These are phyloP conservation scores for Rhopalosiphum maidis DNA, from an alignment of 1,140 invertebrate species.

Conservation along the genomic window DNA sequence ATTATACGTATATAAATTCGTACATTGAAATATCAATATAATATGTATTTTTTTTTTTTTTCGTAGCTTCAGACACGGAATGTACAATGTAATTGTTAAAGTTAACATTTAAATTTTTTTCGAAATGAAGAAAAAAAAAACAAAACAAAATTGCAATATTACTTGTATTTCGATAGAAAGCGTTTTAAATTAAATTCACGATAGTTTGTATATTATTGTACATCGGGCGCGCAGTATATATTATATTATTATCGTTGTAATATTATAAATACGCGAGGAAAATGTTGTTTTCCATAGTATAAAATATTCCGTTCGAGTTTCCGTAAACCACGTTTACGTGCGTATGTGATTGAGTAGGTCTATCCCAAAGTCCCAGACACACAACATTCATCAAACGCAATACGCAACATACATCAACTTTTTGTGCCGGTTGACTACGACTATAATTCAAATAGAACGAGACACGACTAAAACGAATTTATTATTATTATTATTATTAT, in stretches of 20 bases:
- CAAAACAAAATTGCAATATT: neutral
- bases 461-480: neutral
- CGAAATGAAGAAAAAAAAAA: neutral
- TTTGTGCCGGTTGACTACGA: neutral
- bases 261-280: conserved; percentile 2
- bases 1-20: neutral
- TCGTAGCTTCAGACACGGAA: neutral
- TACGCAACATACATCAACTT: neutral
- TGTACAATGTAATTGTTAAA: neutral
- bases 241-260: neutral
- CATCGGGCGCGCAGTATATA: neutral
- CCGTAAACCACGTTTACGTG: neutral
- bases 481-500: neutral
- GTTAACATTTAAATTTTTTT: neutral
- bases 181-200: neutral
- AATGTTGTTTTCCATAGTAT: neutral
- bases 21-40: conserved; percentile 3
- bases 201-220: neutral
- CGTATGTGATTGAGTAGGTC: neutral
- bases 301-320: conserved; percentile 23
- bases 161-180: neutral
- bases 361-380: neutral
- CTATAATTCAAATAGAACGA: conserved; percentile 16
- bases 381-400: conserved; percentile 18
- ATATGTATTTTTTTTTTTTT: neutral